phyloP scores from a whole-genome alignment of 2,797 vertebrate species.

The Platyrinchus mystaceus region DNA sequence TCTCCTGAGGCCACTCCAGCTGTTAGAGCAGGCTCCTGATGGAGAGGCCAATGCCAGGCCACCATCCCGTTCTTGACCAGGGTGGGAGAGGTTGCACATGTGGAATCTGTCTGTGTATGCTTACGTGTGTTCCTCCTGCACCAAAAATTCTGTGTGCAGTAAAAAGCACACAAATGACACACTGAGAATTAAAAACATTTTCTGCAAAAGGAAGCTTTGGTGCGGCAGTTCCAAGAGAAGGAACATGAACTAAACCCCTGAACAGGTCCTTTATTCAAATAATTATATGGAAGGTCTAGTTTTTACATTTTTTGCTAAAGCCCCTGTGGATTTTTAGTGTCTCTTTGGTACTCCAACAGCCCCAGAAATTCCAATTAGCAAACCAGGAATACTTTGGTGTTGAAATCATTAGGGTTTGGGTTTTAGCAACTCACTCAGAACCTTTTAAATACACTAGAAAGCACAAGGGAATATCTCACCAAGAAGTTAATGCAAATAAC shows the following conservation, averaged over 20 bases:
- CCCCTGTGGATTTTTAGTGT: neutral
- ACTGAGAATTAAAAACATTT: neutral
- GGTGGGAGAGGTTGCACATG: neutral
- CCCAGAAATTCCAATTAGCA: neutral
- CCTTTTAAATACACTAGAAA: neutral
- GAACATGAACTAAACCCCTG: neutral
- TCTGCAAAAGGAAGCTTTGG: neutral
- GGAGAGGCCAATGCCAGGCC: neutral
- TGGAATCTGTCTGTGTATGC: neutral
- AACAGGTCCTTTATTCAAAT: neutral
- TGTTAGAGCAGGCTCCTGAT: neutral
- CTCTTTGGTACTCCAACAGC: neutral
- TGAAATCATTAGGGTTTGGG: neutral
- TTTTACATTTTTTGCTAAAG: neutral
- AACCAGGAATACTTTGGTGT: neutral
- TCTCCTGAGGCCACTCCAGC: neutral
- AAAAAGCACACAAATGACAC: neutral
- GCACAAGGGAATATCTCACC: neutral
- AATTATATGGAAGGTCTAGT: neutral
- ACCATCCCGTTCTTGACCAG: neutral
- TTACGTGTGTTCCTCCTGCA: accelerated
- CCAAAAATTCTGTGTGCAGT: neutral
- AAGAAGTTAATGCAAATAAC: neutral
- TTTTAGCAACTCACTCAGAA: neutral
- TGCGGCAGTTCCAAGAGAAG: neutral